A percentile compares a stretch with the other conserved stretches of the same genome.
Conservation (phyloP, 2,113 vertebrate genomes). For the Rhinopomastus cyanomelas region DNA sequence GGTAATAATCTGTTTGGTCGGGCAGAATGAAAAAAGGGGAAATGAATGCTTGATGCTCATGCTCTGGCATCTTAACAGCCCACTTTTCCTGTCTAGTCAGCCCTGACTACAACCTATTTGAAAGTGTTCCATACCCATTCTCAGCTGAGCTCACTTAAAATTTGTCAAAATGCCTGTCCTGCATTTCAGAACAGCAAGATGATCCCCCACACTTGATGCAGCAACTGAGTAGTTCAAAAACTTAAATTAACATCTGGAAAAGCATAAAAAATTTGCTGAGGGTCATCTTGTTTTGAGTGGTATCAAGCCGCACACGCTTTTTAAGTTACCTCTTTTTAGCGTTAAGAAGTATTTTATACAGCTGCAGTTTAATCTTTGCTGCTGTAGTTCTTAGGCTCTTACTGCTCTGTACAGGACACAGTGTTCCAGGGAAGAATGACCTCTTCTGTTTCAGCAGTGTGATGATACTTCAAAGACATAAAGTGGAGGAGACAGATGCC, state of each 20-base stretch:
- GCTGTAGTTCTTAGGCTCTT: neutral
- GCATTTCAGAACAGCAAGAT: neutral
- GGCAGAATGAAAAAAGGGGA: neutral
- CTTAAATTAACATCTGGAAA: constrained; percentile 1
- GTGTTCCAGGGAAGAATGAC: constrained; percentile 12
- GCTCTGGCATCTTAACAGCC: neutral
- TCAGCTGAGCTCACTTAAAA: neutral
- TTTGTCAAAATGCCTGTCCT: neutral
- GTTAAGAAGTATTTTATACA: neutral
- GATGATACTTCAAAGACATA: neutral
- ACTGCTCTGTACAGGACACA: neutral
- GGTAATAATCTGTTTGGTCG: neutral
- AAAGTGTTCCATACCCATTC: neutral
- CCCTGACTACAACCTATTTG: neutral
- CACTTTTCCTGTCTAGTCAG: neutral
- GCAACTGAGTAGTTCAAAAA: neutral
- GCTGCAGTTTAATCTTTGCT: constrained; percentile 3
- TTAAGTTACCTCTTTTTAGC: neutral
- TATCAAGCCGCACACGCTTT: neutral
- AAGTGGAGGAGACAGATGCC: neutral
- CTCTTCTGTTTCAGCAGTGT: neutral
- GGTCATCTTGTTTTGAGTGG: neutral
- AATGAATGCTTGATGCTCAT: neutral
- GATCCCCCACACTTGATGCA: neutral
- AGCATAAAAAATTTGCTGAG: neutral